Base-by-base conservation (phyloP, 2,888 invertebrate species). In the Agrotis puta region DNA sequence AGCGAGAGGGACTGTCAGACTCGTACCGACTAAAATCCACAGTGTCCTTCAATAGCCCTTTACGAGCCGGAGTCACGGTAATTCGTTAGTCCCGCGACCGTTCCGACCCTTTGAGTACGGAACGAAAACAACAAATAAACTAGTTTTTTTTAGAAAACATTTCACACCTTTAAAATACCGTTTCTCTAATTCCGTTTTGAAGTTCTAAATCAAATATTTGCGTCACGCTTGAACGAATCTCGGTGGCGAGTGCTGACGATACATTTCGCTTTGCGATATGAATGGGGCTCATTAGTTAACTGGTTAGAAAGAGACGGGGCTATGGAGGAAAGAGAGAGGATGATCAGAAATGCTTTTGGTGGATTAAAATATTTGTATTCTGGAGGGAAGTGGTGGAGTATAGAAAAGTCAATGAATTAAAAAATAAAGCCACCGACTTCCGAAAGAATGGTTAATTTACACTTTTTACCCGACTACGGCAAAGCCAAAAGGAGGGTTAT, bases 251-350 rank as follows among this genome's bases (percentile, higher is more conserved):
- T 47, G 83, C 74, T 74, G 77, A 82, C 74, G 62, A 67, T 66
- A 70, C 69, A 63, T 58, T 70, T 63, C 59, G 24, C 14, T 57
- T 63, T 18, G 27, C n/a, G 24, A 62, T 65, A 61, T 82, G 70
- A 82, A 82, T 75, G 64, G 67, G 13, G 20, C 67, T 83, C 83
- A 82, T 82, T 82, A 82, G 58, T 67, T 51, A 71, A 76, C 76
- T 48, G 51, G 69, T 39, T 61, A 45, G 67, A 83, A 20, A 51
- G 58, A 47, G 66, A 77, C 14, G 22, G 56, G 11, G 1, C 0
- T 47, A 39, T 7, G 3, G 20, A 27, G 16, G 61, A 74, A 22
- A 11, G 74, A 45, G 53, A 74, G 0, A 3, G 59, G 39, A 27
- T 0, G 20, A 9, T 59, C 16, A 13, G 11, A 64, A 74, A 65